Percentiles rank a stretch among this genome's conserved stretches.
These are phyloP conservation scores for Corythucha ciliata DNA, from an alignment of 2,888 invertebrate genomes.

Conservation along the genomic window DNA sequence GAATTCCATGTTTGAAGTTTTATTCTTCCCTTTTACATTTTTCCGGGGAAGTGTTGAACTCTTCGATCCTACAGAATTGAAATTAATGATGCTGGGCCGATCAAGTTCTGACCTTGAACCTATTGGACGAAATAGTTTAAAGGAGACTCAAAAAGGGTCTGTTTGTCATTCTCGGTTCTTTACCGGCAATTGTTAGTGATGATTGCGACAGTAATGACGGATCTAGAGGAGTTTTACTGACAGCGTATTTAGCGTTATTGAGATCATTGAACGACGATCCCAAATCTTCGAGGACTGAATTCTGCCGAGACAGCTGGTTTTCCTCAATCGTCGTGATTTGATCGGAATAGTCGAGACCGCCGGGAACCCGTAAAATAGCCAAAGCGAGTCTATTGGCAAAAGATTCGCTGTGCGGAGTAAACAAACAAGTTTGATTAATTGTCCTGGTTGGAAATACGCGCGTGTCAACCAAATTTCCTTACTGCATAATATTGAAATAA, in stretches of 20 bases:
- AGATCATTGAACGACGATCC: conserved; percentile 28
- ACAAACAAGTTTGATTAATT: background rate
- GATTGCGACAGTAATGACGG: conserved; percentile 31
- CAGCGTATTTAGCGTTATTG: conserved; percentile 10
- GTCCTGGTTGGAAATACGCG: background rate
- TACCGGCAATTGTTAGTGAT: conserved; percentile 32
- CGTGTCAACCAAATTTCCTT: conserved; percentile 43
- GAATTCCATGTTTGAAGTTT: no score
- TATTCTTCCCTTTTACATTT: no score
- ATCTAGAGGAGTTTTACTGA: conserved; percentile 13
- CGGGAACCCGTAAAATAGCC: conserved; percentile 72
- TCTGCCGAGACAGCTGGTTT: background rate
- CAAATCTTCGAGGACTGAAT: conserved; percentile 26
- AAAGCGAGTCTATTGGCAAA: conserved; percentile 88
- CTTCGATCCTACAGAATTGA: no score
- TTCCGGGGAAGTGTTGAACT: no score
- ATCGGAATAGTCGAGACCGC: conserved; percentile 68
- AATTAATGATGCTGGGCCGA: no score
- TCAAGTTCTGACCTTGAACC: no score
- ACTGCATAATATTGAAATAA: conserved; percentile 95
- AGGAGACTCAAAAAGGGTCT: no score
- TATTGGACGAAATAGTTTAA: no score
- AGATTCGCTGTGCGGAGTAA: conserved; percentile 72
- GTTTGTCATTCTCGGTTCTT: no score
- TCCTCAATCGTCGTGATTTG: conserved; percentile 8